Conservation (phyloP, 2,888 invertebrate species). For the Oligia latruncula region DNA sequence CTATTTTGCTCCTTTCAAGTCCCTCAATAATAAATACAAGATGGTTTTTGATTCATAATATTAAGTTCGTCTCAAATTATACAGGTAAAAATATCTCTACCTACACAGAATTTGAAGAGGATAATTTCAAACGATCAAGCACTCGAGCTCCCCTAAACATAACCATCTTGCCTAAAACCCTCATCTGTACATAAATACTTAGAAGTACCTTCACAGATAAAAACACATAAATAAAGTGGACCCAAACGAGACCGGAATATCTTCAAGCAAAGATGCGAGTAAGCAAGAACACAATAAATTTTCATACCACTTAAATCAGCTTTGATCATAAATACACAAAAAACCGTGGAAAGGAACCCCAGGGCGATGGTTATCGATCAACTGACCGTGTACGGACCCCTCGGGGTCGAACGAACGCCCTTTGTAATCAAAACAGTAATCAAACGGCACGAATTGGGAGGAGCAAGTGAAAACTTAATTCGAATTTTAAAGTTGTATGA, state of each 20-base stretch:
- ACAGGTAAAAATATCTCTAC: neutral
- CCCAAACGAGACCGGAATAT: constrained; percentile 56
- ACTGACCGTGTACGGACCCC: constrained; percentile 79
- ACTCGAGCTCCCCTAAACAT: constrained; percentile 38
- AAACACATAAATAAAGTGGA: constrained; percentile 54
- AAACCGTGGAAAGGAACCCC: constrained; percentile 72
- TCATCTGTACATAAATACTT: constrained; percentile 46
- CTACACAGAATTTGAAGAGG: constrained; percentile 14
- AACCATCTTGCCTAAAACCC: constrained; percentile 18
- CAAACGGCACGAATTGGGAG: constrained; percentile 83
- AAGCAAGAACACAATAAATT: constrained; percentile 65
- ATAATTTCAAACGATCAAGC: constrained; percentile 36
- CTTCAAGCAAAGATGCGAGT: constrained; percentile 59
- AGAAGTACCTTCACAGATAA: constrained; percentile 36
- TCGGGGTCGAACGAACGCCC: constrained; percentile 75
- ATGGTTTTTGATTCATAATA: neutral
- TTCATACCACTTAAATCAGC: constrained; percentile 66
- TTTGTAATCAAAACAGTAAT: constrained; percentile 88
- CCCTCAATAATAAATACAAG: neutral
- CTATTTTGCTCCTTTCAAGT: neutral
- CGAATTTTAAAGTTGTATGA: constrained; percentile 81
- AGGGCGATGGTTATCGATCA: constrained; percentile 82
- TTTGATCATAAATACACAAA: constrained; percentile 71
- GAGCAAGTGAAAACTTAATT: constrained; percentile 83
- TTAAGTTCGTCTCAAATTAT: neutral